Evolutionary conservation across 2,113 vertebrate genomes (phyloP), one percentile per base, ranked within the genome.

Genomic region (Gymnarchus niloticus): DNA sequence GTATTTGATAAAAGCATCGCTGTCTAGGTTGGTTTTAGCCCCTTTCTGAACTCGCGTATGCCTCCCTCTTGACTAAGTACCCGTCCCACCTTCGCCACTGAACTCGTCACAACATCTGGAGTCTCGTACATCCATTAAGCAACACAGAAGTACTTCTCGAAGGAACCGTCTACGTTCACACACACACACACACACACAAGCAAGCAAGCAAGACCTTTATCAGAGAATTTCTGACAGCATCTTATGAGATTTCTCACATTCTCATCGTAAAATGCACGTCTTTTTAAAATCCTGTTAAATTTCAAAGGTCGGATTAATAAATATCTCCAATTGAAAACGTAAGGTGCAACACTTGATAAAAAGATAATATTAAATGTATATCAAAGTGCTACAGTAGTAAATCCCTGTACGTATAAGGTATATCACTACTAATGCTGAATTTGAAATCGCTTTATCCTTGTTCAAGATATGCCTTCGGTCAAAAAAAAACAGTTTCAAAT

Each of bases 361-460:
- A 85, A 88, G 82, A 56, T 80, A 86, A 83, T 83, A 87, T 78
- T 85, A 92, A 25, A 84, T 89, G 73, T 46, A 86, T 89, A 89
- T 90, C 90, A 94, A 93, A 92, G 91, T 93, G 92, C 90, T 90
- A 88, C 83, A 88, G 90, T 87, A 88, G 89, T 83, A 87, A 88
- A 91, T 93, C 90, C 88, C 87, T 93, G 90, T 90, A 89, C 85
- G 85, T 78, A 85, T 85, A 17, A 52, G 37, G 49, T 73, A 73
- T 52, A 59, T 49, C 23, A 56, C 44, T 28, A 33, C 19, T 83
- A 84, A 84, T 25, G 25, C 25, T 37, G 46, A 65, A 83, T 56
- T 56, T 81, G 25, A 81, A 48, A 51, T 51, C 3, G 25, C 57
- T 81, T 81, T 52, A 37, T 78, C 25, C 23, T 33, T 81, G 7